phyloP scores from a whole-genome alignment of 1,140 invertebrate genomes.

The Hetaerina americana region DNA sequence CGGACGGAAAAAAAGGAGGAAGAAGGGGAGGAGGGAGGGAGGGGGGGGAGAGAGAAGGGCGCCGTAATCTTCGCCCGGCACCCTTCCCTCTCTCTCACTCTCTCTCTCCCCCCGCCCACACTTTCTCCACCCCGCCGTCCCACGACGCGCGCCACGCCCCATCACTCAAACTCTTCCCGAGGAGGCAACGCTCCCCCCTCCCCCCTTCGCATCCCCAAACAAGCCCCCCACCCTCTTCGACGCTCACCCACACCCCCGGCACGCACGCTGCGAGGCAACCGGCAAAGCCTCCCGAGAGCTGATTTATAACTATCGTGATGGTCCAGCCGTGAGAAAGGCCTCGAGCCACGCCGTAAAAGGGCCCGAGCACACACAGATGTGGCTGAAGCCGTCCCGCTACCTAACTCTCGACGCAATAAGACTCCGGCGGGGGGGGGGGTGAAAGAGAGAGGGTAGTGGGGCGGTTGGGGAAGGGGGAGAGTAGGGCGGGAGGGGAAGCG shows the following conservation, averaged over 20 bases:
- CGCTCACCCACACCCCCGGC: neutral
- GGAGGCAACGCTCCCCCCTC: neutral
- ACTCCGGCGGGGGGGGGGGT: too few relatives aligned
- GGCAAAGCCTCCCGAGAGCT: too few relatives aligned
- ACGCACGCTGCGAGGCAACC: neutral
- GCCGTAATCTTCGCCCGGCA: too few relatives aligned
- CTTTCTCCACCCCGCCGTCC: neutral
- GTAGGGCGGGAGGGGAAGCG: too few relatives aligned
- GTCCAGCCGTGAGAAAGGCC: neutral
- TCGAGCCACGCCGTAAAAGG: neutral
- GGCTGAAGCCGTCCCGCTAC: neutral
- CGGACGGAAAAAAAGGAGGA: too few relatives aligned
- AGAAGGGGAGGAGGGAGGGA: too few relatives aligned
- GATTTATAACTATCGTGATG: neutral
- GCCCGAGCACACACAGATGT: neutral
- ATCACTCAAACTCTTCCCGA: neutral
- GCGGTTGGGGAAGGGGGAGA: neutral
- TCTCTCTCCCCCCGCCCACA: too few relatives aligned
- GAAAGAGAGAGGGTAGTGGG: too few relatives aligned
- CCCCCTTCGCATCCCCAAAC: neutral
- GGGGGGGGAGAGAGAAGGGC: too few relatives aligned
- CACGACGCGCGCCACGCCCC: neutral
- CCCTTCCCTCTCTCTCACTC: too few relatives aligned
- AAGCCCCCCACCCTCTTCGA: neutral
- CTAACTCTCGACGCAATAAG: too few relatives aligned